Evolutionary conservation across 2,113 vertebrate species (phyloP), one percentile per base, ranked within the genome.

Genomic region (Harpagus bidentatus): DNA sequence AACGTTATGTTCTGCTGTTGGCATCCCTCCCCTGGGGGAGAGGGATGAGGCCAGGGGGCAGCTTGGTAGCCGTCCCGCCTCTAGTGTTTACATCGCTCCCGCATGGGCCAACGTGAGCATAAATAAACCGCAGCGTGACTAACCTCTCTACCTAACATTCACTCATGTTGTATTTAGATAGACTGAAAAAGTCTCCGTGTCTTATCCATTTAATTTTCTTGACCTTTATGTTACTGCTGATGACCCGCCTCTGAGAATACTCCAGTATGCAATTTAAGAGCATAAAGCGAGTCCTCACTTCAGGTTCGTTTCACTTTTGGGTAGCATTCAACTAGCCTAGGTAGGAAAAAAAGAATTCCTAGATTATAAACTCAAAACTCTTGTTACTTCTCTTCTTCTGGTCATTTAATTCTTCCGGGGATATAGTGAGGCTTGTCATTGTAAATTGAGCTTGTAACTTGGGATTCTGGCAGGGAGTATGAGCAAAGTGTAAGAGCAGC

Each of bases 71-170:
- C 70, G 70, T 58, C 69, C 36, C 66, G 53, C 53, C 56, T 85
- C 45, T 13, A 2, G 22, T 55, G n/a, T 66, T 81, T 74, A 47
- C 91, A 62, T 86, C n/a, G 8, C 86, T 65, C 69, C 18, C 0
- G 11, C 43, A 42, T n/a, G 61, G 92, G 52, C 85, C 62, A 81
- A 3, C 4, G 3, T 9, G 34, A 92, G 48, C 15, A 2, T 91
- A 94, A 95, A 89, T 95, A 96, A 97, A 90, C 84, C 78, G 13
- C 59, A 88, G 66, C 6, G 3, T 96, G 92, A 96, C 61, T 86
- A 90, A 90, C 84, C 71, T 95, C 83, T 93, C 26, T 95, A 77
- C 83, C 79, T 88, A 76, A 72, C 25, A 8, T 28, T 93, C 87
- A 91, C 74, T 96, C 89, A 77, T 11, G 29, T 31, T 85, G 66